A percentile compares a stretch with the other conserved stretches of the same genome.
These are phyloP conservation scores for Odontamblyopus lacepedii DNA, from an alignment of 2,797 vertebrate species.

Conservation along the genomic window DNA sequence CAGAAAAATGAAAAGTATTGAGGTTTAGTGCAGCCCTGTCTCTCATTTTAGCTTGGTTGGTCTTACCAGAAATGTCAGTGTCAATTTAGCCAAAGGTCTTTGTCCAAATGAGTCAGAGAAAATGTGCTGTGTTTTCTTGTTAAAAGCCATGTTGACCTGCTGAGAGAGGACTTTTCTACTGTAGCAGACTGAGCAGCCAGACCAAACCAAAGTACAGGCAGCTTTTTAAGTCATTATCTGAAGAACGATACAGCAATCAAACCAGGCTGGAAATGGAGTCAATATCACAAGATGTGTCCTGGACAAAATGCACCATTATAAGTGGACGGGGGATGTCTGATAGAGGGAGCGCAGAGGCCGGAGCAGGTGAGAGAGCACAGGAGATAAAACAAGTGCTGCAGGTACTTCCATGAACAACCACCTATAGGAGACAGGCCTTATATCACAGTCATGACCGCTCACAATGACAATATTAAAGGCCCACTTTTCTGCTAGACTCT, in stretches of 20 bases:
- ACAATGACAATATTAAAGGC: too few species aligned
- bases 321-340: not conserved
- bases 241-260: slow-evolving; percentile 37
- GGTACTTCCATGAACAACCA: not conserved
- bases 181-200: slow-evolving; percentile 20
- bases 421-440: not conserved
- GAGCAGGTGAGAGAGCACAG: not conserved
- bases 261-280: slow-evolving; percentile 40
- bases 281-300: slow-evolving; percentile 37
- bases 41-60: slow-evolving; percentile 12
- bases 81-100: slow-evolving; percentile 40
- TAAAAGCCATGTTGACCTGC: slow-evolving; percentile 15
- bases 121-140: slow-evolving; percentile 30
- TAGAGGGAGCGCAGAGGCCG: not conserved
- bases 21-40: not conserved
- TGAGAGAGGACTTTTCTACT: slow-evolving; percentile 21
- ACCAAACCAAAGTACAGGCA: slow-evolving; percentile 12
- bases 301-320: slow-evolving; percentile 24
- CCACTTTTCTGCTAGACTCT: too few species aligned
- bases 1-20: not conserved
- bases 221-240: slow-evolving; percentile 21
- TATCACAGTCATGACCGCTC: not conserved
- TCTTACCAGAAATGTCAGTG: slow-evolving; percentile 41
- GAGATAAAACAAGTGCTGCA: not conserved
- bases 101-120: slow-evolving; percentile 40